phyloP scores from a whole-genome alignment of 2,113 vertebrate genomes.

The Colius striatus region DNA sequence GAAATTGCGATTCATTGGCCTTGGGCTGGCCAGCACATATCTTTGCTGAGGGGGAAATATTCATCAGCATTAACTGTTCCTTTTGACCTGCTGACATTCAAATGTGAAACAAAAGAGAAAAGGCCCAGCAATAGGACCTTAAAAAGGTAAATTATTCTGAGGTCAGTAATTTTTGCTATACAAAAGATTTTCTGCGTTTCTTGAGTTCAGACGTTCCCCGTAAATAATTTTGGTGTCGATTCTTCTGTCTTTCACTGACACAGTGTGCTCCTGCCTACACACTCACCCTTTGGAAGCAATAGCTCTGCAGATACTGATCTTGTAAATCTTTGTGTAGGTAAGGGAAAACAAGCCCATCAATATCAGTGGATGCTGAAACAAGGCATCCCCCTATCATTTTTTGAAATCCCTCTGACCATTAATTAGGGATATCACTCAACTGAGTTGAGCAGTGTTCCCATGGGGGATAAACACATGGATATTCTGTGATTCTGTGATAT shows the following conservation, averaged over 20 bases:
- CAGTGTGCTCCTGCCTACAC: neutral
- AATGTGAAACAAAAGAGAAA: neutral
- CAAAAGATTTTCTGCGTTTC: neutral
- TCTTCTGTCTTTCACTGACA: neutral
- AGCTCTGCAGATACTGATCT: neutral
- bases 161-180: neutral
- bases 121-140: neutral
- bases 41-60: conserved; percentile 48
- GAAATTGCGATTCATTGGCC: conserved; percentile 17
- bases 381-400: neutral
- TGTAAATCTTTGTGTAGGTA: neutral
- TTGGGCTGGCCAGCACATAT: conserved; percentile 33
- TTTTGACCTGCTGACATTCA: conserved; percentile 63
- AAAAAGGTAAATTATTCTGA: conserved; percentile 14
- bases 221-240: neutral
- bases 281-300: neutral
- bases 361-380: too few species aligned
- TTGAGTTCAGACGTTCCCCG: neutral
- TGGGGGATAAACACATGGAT: neutral
- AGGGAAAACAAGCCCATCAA: neutral
- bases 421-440: neutral
- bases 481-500: too few species aligned
- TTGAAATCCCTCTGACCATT: neutral
- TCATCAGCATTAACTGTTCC: conserved; percentile 61
- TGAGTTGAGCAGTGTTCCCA: neutral